A percentile compares a stretch with the other conserved stretches of the same genome.
These are phyloP conservation scores for Polydrusus pterygomalis DNA, from an alignment of 2,888 invertebrate genomes.

Conservation along the genomic window DNA sequence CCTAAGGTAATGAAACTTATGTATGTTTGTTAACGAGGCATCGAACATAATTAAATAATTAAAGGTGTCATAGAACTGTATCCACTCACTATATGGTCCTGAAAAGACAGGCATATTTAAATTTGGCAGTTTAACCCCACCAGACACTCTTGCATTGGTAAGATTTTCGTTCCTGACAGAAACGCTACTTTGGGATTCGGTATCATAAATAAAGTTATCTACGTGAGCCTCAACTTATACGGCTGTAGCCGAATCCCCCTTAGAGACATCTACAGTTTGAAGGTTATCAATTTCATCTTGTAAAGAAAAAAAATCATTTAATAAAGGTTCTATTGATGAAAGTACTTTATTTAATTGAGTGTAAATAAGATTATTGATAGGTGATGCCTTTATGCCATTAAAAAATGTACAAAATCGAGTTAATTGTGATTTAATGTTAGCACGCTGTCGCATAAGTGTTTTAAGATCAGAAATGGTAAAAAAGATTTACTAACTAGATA, in stretches of 20 bases:
- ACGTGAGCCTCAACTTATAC: neutral
- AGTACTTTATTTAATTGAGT: no score
- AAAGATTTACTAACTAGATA: no score
- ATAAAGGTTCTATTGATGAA: neutral
- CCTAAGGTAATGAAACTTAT: conserved; percentile 55
- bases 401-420: no score
- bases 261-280: no score
- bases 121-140: conserved; percentile 24
- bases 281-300: no score
- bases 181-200: neutral
- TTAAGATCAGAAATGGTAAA: no score
- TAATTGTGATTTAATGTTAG: no score
- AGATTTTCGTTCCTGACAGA: neutral
- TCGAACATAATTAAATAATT: conserved; percentile 49
- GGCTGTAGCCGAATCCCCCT: neutral
- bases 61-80: conserved; percentile 52
- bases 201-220: neutral
- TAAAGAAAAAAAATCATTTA: no score
- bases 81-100: conserved; percentile 42
- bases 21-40: conserved; percentile 35
- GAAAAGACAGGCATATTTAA: conserved; percentile 44
- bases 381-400: no score
- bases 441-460: no score
- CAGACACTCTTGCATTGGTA: neutral
- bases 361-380: no score